Evolutionary conservation across 2,797 vertebrate genomes (phyloP), one percentile per base, ranked within the genome.

Genomic region (Mastacembelus armatus): DNA sequence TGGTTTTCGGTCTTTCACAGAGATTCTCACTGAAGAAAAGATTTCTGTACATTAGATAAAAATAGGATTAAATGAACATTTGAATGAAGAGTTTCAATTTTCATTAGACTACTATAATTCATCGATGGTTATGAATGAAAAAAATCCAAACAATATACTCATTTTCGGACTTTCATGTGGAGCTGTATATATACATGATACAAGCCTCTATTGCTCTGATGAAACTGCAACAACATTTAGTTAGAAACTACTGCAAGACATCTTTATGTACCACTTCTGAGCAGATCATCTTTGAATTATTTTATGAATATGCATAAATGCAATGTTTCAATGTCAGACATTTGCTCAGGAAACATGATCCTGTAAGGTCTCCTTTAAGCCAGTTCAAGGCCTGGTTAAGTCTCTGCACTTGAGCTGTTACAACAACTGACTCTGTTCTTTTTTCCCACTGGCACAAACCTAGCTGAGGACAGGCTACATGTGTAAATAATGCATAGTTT

Each of bases 401-500:
- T 80, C 51, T 15, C 56, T 18, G 39, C 55, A 14, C 61, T 71
- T 42, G n/a, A 55, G 36, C 66, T 66, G 50, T 48, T 65, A 52
- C 50, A 60, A 24, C 72, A n/a, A 60, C n/a, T 32, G 44, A 16
- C n/a, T 51, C 43, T 74, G 49, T 19, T 66, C 52, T 59, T 54
- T 74, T 70, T 47, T 57, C 51, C 43, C 33, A 33, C 26, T 5
- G 33, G 64, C 58, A 63, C 54, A 58, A 50, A 24, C 14, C 5
- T 14, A 16, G 51, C 45, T n/a, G 2, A 10, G 35, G 44, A 71
- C 69, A 38, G 18, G 70, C 71, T 49, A n/a, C 22, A 29, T 29
- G 57, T 67, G 65, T 87, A 68, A 82, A 87, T 85, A 86, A 89
- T 85, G 62, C 66, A 85, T 60, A 2, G 18, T 73, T 64, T 77